Percentiles rank a stretch among this genome's conserved stretches.
Evolutionary conservation across 2,113 vertebrate species (phyloP).

Genomic region (Gracilinanus agilis): DNA sequence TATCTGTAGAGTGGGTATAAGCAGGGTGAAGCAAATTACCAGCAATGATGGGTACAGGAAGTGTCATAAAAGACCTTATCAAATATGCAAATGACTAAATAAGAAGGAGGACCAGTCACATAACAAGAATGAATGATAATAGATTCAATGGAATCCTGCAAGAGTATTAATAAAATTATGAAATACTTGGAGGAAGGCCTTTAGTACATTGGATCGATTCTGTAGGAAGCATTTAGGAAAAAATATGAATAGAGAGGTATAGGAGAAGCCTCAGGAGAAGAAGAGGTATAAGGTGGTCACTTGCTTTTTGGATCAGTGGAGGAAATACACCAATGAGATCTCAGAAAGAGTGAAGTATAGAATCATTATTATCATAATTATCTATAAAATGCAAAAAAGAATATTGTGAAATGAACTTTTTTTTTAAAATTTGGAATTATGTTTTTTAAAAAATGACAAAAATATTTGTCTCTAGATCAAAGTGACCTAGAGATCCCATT

Average conservation of each 20-base stretch:
- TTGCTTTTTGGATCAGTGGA: background rate
- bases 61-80: background rate
- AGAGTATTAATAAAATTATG: background rate
- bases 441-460: background rate
- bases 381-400: background rate
- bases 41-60: background rate
- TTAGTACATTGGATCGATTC: background rate
- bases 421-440: background rate
- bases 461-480: background rate
- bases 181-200: background rate
- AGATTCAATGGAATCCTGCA: background rate
- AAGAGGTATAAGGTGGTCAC: no score
- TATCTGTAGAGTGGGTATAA: background rate
- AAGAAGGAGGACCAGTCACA: background rate
- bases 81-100: background rate
- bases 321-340: background rate
- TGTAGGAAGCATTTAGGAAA: background rate
- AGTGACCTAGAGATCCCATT: constrained; percentile 4
- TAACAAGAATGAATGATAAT: background rate
- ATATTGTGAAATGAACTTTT: background rate
- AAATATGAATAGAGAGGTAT: background rate
- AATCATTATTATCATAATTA: background rate
- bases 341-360: background rate
- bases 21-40: background rate
- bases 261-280: no score